Evolutionary conservation across 2,797 vertebrate genomes (phyloP).

Genomic region (Steatocranus sp.): DNA sequence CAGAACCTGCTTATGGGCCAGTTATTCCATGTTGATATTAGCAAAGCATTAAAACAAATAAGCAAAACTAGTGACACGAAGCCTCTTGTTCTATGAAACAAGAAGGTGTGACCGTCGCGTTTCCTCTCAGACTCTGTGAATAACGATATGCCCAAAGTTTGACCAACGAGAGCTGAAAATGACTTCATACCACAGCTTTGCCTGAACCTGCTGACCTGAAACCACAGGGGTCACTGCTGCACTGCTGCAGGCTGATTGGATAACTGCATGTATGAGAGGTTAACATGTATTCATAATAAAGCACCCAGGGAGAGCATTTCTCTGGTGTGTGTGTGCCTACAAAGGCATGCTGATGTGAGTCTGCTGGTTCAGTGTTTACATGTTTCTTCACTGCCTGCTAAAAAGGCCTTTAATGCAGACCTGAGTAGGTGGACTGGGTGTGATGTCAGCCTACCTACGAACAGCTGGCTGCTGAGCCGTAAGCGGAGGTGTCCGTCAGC

Average conservation of each 20-base stretch:
- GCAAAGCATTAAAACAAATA: neutral
- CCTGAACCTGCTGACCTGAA: neutral
- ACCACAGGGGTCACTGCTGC: neutral
- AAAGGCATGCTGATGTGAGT: neutral
- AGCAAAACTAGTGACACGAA: neutral
- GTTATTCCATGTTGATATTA: neutral
- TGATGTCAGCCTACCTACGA: conserved; percentile 82
- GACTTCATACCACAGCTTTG: neutral
- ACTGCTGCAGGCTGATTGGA: neutral
- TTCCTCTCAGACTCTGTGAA: neutral
- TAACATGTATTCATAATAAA: neutral
- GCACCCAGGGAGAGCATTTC: neutral
- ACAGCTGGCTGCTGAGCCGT: conserved; percentile 90
- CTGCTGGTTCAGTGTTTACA: neutral
- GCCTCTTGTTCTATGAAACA: neutral
- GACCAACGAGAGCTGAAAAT: neutral
- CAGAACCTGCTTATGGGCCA: neutral
- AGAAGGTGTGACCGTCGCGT: neutral
- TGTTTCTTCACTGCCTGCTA: neutral
- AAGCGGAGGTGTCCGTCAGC: conserved; percentile 85
- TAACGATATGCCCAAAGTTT: neutral
- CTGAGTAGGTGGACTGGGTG: neutral
- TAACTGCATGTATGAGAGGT: neutral
- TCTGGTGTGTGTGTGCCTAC: neutral
- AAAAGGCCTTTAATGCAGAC: neutral